Base-by-base conservation (phyloP, 2,797 vertebrate species). In the Meriones psammophilus region DNA sequence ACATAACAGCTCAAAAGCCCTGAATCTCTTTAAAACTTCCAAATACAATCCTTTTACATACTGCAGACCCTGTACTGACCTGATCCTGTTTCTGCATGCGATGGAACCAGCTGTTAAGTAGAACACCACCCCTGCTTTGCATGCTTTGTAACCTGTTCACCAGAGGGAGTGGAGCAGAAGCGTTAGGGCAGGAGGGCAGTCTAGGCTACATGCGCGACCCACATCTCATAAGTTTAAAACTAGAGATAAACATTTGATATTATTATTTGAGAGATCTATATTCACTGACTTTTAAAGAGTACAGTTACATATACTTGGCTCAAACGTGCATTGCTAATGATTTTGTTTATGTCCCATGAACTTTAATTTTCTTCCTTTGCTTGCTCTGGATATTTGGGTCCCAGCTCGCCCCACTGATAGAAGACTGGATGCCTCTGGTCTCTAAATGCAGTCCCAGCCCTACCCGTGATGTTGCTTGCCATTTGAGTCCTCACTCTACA, bases 401-500 rank as follows among this genome's bases (percentile, higher is more conserved):
- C 13, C 36, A 39, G 9, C 36, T 76, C n/a, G 73, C 20, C 42
- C 33, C 30, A 33, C 33, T 68, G 14, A 22, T 15, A 42, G 9
- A 60, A 66, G 42, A 12, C 20, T 12, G 39, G 69, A 62, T 69
- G 36, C 6, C 8, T 46, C 14, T 18, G 3, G n/a, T 62, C n/a
- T 46, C 76, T 13, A 2, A 69, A n/a, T 2, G 28, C 54, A 58
- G 50, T 6, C 24, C 17, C 20, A 46, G 30, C 1, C 68, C 46
- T 30, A 36, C 8, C 50, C 3, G 54, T 42, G 15, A 22, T 5
- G 0, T 0, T 68, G 79, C 46, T 0, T 68, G 79, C 46, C 79
- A 20, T n/a, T 66, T 71, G 81, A 92, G 74, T 94, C 66, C 85
- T 96, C 83, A 87, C n/a, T 84, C 79, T 89, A 74, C 69, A 76